These are phyloP conservation scores for Trissonchulus sp. DNA, from an alignment of 2,888 invertebrate species.

Conservation along the genomic window DNA sequence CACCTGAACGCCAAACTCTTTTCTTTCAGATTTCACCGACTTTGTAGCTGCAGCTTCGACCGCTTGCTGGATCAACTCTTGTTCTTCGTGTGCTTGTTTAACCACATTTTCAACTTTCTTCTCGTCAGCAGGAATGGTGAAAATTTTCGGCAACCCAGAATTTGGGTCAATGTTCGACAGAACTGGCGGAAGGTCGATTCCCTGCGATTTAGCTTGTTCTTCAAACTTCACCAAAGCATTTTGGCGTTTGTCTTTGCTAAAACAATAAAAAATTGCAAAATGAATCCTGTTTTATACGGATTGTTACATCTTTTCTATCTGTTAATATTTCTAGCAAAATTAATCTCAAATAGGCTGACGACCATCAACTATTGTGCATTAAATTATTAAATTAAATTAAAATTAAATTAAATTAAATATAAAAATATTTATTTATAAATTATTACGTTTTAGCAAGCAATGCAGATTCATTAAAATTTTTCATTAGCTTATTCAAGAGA, in stretches of 20 bases:
- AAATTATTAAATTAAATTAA: too few species aligned
- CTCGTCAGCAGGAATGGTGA: constrained; percentile 6
- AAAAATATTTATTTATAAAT: too few species aligned
- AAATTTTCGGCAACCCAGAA: constrained; percentile 27
- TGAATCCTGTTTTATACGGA: neutral
- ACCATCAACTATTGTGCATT: too few species aligned
- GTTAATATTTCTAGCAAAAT: neutral
- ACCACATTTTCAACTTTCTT: neutral
- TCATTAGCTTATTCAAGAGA: too few species aligned
- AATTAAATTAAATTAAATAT: too few species aligned
- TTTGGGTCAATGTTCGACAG: constrained; percentile 30
- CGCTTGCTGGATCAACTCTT: neutral
- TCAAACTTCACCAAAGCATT: constrained; percentile 40
- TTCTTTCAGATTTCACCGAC: neutral
- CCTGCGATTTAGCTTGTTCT: constrained; percentile 47
- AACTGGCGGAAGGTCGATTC: constrained; percentile 42
- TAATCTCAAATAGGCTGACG: too few species aligned
- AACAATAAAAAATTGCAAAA: constrained; percentile 21
- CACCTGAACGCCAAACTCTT: neutral
- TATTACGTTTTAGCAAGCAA: too few species aligned
- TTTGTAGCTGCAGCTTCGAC: neutral
- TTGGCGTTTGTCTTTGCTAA: constrained; percentile 29
- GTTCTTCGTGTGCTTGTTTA: neutral
- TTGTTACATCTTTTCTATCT: neutral
- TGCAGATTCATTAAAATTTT: too few species aligned